Conservation (phyloP, 2,797 vertebrate species). For the Tolypeutes matacus region DNA sequence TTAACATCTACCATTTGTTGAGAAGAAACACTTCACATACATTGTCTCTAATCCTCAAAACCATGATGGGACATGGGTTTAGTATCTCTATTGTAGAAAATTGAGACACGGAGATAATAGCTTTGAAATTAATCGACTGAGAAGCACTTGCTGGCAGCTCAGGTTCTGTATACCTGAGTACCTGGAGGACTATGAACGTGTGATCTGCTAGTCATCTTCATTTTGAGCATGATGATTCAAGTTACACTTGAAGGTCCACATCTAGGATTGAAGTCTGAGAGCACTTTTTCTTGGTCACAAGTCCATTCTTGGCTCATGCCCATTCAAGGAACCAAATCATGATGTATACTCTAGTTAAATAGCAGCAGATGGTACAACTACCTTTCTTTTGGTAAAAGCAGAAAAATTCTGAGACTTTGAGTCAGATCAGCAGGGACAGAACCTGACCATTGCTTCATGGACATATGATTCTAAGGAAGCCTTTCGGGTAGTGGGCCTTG, state of each 20-base stretch:
- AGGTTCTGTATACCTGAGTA: not conserved
- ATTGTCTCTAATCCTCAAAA: conserved; percentile 41
- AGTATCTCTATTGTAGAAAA: not conserved
- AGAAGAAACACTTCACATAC: not conserved
- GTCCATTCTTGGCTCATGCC: not conserved
- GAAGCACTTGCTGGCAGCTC: not conserved
- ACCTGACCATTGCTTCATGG: not conserved
- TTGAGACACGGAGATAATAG: not conserved
- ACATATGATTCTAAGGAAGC: not conserved
- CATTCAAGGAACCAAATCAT: not conserved
- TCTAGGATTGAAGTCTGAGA: not conserved
- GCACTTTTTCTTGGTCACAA: not conserved
- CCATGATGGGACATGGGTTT: not conserved
- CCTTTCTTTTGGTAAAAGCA: not conserved
- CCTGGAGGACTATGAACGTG: not conserved
- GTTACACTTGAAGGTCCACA: not conserved
- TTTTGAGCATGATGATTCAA: not conserved
- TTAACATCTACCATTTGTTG: not conserved
- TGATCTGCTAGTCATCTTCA: not conserved
- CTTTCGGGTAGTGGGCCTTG: not conserved
- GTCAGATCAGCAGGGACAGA: not conserved
- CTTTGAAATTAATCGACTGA: not conserved
- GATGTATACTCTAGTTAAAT: not conserved
- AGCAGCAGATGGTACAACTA: not conserved
- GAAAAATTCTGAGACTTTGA: not conserved